Percentiles rank a stretch among this genome's conserved stretches.
Conservation (phyloP, 2,113 vertebrate species). For the Rhinolophus sinicus region DNA sequence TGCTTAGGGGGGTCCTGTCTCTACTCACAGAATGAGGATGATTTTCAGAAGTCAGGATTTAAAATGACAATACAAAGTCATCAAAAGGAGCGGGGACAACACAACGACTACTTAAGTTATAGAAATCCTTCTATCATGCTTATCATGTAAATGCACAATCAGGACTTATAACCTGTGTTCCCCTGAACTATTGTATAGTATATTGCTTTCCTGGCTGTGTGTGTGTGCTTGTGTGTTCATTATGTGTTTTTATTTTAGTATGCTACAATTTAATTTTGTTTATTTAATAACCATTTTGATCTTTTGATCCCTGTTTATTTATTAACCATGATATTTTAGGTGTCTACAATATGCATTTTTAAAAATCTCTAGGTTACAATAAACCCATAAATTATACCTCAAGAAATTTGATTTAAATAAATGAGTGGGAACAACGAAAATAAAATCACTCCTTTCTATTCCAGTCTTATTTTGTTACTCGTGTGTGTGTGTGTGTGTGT, state of each 20-base stretch:
- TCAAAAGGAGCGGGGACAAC: neutral
- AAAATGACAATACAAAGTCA: neutral
- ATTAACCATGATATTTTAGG: neutral
- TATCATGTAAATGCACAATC: neutral
- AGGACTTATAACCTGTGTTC: neutral
- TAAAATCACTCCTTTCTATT: neutral
- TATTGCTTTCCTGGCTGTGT: neutral
- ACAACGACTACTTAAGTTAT: neutral
- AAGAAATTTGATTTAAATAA: neutral
- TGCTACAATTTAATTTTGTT: neutral
- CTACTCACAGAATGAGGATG: neutral
- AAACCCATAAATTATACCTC: neutral
- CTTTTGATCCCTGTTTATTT: neutral
- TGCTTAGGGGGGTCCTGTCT: neutral
- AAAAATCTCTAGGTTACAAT: neutral
- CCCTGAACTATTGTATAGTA: neutral
- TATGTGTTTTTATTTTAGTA: neutral
- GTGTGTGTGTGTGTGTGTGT: too few species aligned
- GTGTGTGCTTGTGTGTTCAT: neutral
- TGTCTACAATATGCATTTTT: neutral
- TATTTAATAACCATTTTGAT: slow-evolving; percentile 1
- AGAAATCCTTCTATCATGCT: neutral
- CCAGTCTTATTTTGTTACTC: neutral
- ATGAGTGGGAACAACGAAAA: neutral
- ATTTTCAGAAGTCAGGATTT: neutral